Evolutionary conservation across 2,797 vertebrate genomes (phyloP).

Genomic region (Anableps anableps): DNA sequence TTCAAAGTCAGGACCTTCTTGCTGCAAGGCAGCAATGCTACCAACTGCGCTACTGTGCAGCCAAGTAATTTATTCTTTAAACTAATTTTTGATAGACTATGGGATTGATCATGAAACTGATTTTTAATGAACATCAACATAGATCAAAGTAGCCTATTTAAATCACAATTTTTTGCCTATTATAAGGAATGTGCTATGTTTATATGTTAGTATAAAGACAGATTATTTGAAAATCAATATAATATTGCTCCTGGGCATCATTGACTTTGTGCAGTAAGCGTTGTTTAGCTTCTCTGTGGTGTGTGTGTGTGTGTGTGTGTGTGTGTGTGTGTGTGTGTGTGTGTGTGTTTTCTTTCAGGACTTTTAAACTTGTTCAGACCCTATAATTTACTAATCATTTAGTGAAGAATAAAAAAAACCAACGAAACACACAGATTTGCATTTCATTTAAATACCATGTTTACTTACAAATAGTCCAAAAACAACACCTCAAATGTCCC

Average conservation of each 20-base stretch:
- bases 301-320: not conserved
- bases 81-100: not conserved
- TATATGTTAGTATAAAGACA: constrained; percentile 19
- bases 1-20: no score
- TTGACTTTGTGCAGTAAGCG: constrained; percentile 24
- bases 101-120: not conserved
- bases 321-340: not conserved
- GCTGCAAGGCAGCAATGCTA: no score
- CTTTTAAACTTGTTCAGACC: constrained; percentile 2
- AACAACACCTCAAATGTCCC: not conserved
- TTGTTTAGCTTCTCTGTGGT: not conserved
- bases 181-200: not conserved
- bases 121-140: not conserved
- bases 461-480: not conserved
- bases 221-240: constrained; percentile 8
- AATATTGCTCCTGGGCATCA: constrained; percentile 30
- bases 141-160: not conserved
- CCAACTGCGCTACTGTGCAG: no score
- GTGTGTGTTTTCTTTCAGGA: constrained; percentile 6
- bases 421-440: not conserved
- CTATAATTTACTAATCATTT: constrained; percentile 8
- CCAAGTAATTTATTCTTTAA: not conserved
- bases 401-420: not conserved
- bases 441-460: not conserved
- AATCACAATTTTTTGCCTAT: not conserved